Percentiles rank a stretch among this genome's conserved stretches.
These are phyloP conservation scores for Rhynchopsitta pachyrhyncha DNA, from an alignment of 2,113 vertebrate species.

Conservation along the genomic window DNA sequence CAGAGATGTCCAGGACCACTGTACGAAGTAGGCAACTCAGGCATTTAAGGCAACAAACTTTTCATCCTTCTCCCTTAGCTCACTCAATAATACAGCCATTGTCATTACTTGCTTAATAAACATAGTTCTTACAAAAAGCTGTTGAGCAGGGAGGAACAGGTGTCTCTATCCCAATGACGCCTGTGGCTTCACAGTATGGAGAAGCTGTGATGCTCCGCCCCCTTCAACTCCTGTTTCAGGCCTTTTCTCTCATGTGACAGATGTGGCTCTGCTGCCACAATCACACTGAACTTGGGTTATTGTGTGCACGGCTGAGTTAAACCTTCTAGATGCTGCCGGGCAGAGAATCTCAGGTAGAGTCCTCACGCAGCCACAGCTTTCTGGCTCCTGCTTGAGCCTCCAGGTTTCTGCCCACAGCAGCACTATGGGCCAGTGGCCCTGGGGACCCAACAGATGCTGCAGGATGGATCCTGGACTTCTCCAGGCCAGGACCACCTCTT, in stretches of 20 bases:
- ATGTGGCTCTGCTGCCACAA: rapidly evolving
- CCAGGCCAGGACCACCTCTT: background rate
- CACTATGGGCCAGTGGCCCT: background rate
- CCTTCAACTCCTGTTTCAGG: no score
- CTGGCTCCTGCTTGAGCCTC: background rate
- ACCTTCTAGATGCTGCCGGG: rapidly evolving
- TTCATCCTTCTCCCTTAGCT: background rate
- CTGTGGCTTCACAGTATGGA: rapidly evolving
- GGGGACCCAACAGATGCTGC: rapidly evolving
- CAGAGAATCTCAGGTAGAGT: no score
- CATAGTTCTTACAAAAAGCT: background rate
- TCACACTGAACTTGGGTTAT: rapidly evolving
- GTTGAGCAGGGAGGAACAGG: background rate
- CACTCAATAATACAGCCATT: background rate
- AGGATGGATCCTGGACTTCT: background rate
- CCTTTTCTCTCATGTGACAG: background rate
- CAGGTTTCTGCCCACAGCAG: background rate
- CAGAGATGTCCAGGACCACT: background rate
- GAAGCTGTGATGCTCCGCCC: background rate
- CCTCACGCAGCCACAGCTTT: background rate
- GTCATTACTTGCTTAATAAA: background rate
- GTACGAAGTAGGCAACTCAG: background rate
- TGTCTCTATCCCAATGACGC: background rate
- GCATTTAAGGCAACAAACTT: background rate
- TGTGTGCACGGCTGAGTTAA: rapidly evolving